phyloP scores from a whole-genome alignment of 64 coral and sea anemone genomes.

The Catalaphyllia jardinei region DNA sequence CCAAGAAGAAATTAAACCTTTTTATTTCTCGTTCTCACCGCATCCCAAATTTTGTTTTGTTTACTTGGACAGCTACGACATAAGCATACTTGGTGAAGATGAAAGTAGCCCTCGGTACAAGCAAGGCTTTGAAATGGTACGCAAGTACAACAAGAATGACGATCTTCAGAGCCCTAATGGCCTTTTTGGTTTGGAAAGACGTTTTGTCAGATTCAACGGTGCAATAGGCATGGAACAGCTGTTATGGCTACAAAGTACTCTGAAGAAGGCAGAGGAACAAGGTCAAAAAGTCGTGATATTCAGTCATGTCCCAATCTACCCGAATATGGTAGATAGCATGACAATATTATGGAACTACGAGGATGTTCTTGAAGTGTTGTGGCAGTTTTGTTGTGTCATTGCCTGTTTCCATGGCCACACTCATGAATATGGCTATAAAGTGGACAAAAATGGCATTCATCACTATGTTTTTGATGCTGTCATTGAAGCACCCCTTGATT shows the following conservation, averaged over 20 bases:
- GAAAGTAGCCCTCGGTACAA: constrained; percentile 24
- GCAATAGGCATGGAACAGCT: constrained; percentile 62
- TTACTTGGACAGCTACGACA: constrained; percentile 70
- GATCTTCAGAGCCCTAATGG: constrained; percentile 36
- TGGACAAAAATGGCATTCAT: constrained; percentile 67
- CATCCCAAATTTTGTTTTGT: constrained; percentile 65
- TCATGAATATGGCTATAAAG: constrained; percentile 42
- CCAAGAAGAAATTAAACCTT: neutral
- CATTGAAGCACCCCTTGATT: constrained; percentile 53
- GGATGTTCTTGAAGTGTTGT: constrained; percentile 64
- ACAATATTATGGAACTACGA: constrained; percentile 67
- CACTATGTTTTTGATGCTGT: constrained; percentile 73
- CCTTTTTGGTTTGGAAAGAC: constrained; percentile 39
- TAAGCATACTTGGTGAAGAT: constrained; percentile 69
- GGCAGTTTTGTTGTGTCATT: constrained; percentile 56
- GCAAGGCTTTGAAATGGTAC: constrained; percentile 56
- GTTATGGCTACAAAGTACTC: constrained; percentile 57
- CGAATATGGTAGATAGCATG: constrained; percentile 14
- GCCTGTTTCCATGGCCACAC: constrained; percentile 75
- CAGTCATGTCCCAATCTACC: constrained; percentile 66
- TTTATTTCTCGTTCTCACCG: constrained; percentile 76
- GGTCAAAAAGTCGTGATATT: constrained; percentile 76
- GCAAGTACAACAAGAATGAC: constrained; percentile 56
- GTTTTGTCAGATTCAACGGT: constrained; percentile 69
- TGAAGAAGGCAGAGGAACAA: constrained; percentile 49